A percentile compares a stretch with the other conserved stretches of the same genome.
Evolutionary conservation across 1,140 invertebrate genomes (phyloP).

Genomic region (Drosophila pectinifera): DNA sequence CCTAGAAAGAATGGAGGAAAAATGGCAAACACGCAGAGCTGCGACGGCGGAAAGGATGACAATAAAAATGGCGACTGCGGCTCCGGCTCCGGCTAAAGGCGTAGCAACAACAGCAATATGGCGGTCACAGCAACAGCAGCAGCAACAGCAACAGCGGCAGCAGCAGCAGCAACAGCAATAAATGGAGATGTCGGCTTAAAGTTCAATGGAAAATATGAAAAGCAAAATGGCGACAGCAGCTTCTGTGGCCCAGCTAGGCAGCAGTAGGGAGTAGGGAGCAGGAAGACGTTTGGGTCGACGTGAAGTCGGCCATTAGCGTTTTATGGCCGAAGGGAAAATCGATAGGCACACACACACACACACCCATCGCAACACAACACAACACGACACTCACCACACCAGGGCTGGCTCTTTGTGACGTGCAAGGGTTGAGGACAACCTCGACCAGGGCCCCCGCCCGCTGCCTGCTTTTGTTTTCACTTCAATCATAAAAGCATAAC

Average conservation of each 20-base stretch:
- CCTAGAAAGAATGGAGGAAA: conserved; percentile 59
- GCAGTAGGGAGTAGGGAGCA: conserved; percentile 11
- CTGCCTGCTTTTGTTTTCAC: conserved; percentile 50
- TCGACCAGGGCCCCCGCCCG: background rate
- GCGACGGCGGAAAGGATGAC: conserved; percentile 72
- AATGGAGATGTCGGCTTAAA: conserved; percentile 65
- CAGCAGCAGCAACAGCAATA: conserved; percentile 28
- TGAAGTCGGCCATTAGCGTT: conserved; percentile 71
- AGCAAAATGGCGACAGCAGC: conserved; percentile 70
- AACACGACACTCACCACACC: conserved; percentile 26
- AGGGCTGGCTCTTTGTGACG: conserved; percentile 54
- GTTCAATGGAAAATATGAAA: conserved; percentile 77
- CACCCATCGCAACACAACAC: background rate
- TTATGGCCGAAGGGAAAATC: conserved; percentile 76
- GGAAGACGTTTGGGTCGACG: conserved; percentile 28
- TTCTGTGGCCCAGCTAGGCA: conserved; percentile 24
- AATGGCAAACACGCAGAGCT: conserved; percentile 69
- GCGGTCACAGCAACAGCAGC: conserved; percentile 8
- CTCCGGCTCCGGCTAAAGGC: conserved; percentile 42
- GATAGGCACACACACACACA: conserved; percentile 56
- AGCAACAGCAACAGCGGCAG: conserved; percentile 15
- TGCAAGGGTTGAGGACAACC: conserved; percentile 64
- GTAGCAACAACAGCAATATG: conserved; percentile 37
- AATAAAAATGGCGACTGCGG: conserved; percentile 73
- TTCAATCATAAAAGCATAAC: conserved; percentile 80